Conservation (phyloP, 2,888 invertebrate genomes). For the Polietes domitor region DNA sequence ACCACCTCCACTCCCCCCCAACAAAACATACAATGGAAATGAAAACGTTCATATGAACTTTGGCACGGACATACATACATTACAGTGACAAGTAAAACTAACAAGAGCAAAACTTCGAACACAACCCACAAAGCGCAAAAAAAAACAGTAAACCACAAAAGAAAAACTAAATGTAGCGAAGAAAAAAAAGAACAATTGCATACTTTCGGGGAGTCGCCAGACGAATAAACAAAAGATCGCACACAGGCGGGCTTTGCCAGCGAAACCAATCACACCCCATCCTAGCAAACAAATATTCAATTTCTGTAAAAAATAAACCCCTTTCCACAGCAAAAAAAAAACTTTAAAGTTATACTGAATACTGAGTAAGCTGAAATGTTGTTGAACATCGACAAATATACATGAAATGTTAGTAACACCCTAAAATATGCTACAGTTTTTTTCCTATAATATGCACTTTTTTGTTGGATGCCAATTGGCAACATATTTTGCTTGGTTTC, state of each 20-base stretch:
- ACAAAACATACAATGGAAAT: not conserved
- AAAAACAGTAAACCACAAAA: not conserved
- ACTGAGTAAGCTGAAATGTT: slow-evolving; percentile 4
- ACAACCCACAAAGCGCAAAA: slow-evolving; percentile 6
- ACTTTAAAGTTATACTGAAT: not conserved
- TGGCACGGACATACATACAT: not conserved
- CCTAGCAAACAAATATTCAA: slow-evolving; percentile 2
- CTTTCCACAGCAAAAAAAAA: no score
- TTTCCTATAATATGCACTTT: not conserved
- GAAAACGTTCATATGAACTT: not conserved
- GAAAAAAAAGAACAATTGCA: slow-evolving; percentile 1
- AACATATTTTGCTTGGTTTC: slow-evolving; percentile 36
- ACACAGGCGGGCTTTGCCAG: slow-evolving; percentile 37
- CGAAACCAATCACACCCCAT: slow-evolving; percentile 45
- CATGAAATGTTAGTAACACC: slow-evolving; percentile 14
- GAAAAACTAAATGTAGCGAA: not conserved
- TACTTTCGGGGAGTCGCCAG: slow-evolving; percentile 51
- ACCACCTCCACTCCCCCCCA: no score
- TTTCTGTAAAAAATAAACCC: not conserved
- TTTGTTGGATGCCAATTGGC: slow-evolving; percentile 11
- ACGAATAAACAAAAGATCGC: slow-evolving; percentile 54
- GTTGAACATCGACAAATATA: slow-evolving; percentile 32
- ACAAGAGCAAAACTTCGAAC: not conserved
- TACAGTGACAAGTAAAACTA: not conserved
- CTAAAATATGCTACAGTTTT: slow-evolving; percentile 19